Conservation (phyloP, 2,113 vertebrate species). For the Equus quagga region DNA sequence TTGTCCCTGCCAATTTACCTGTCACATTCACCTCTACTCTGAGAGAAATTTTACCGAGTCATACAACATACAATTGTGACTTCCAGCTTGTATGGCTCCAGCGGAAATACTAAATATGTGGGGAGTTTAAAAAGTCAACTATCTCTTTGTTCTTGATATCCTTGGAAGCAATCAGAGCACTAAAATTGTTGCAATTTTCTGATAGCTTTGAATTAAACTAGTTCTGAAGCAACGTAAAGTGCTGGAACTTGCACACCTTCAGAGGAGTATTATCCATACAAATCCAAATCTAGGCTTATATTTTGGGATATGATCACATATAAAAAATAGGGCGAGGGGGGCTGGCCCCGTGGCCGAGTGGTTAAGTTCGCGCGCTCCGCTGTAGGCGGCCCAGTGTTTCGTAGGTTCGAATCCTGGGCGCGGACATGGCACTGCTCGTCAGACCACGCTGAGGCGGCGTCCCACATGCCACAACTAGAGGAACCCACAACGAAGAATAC, state of each 20-base stretch:
- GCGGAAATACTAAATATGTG: not conserved
- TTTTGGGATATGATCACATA: not conserved
- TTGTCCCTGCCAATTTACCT: not conserved
- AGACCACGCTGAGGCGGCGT: too few species aligned
- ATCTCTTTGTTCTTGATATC: not conserved
- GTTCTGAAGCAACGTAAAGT: not conserved
- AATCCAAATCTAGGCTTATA: not conserved
- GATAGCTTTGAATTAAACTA: not conserved
- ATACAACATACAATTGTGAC: not conserved
- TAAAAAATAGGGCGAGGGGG: not conserved
- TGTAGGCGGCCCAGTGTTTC: too few species aligned
- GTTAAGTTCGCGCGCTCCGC: too few species aligned
- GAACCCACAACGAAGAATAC: too few species aligned
- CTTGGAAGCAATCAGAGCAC: not conserved
- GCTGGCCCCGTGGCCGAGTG: too few species aligned
- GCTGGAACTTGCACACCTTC: not conserved
- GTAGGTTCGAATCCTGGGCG: too few species aligned
- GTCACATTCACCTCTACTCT: not conserved
- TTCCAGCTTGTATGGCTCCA: not conserved
- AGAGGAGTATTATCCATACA: not conserved
- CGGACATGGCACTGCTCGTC: too few species aligned
- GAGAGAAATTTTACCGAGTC: not conserved
- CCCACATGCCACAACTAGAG: too few species aligned
- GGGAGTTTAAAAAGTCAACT: not conserved
- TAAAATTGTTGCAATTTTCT: not conserved